phyloP scores from a whole-genome alignment of 1,140 invertebrate species.

The Paralvinella palmiformis region DNA sequence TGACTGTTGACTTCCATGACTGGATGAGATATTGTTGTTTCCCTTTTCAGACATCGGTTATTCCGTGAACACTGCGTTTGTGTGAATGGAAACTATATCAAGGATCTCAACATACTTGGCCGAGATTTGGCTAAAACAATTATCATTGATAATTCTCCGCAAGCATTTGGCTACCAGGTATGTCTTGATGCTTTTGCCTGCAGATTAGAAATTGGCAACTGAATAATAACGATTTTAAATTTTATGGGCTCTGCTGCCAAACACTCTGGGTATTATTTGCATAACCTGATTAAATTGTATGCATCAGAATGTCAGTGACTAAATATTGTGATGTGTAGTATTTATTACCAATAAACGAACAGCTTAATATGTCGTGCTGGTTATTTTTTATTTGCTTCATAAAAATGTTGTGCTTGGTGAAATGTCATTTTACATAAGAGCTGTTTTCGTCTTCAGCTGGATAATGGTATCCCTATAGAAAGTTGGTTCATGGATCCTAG shows the following conservation, averaged over 20 bases:
- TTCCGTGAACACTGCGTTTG: conserved; percentile 94
- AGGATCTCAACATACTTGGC: conserved; percentile 88
- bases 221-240: not conserved
- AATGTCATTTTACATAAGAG: not conserved
- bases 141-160: conserved; percentile 88
- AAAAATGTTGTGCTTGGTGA: not conserved
- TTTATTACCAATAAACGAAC: not conserved
- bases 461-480: conserved; percentile 96
- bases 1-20: not conserved
- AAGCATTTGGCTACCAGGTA: conserved; percentile 85
- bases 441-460: conserved; percentile 59
- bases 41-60: conserved; percentile 61
- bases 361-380: not conserved
- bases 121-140: conserved; percentile 86
- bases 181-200: not conserved
- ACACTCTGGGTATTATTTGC: not conserved
- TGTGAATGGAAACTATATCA: conserved; percentile 94
- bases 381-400: not conserved
- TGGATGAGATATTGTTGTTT: not conserved
- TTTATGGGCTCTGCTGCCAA: not conserved
- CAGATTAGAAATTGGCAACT: not conserved
- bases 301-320: not conserved
- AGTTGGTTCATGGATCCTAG: conserved; percentile 91
- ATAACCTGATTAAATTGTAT: not conserved
- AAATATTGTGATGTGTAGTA: not conserved